These are phyloP conservation scores for Elegia similella DNA, from an alignment of 2,888 invertebrate genomes.

Conservation along the genomic window DNA sequence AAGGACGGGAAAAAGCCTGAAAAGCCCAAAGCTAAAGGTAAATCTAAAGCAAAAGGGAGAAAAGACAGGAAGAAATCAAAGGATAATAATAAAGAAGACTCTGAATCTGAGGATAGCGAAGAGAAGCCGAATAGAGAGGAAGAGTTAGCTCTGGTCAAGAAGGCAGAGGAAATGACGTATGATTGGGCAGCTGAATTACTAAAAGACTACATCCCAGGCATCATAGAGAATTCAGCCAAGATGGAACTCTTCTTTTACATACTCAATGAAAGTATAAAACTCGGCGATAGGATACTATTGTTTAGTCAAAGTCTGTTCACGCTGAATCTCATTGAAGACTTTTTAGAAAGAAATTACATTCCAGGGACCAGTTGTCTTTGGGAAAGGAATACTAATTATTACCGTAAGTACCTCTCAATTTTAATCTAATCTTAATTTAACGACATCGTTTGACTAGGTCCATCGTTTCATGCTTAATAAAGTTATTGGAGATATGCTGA, in stretches of 20 bases:
- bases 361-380: slow-evolving; percentile 88
- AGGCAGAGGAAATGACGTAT: slow-evolving; percentile 92
- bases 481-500: no score
- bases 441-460: slow-evolving; percentile 15
- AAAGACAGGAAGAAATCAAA: slow-evolving; percentile 74
- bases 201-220: slow-evolving; percentile 93
- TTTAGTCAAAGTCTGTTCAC: slow-evolving; percentile 98
- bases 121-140: slow-evolving; percentile 83
- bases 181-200: slow-evolving; percentile 93
- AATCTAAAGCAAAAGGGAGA: slow-evolving; percentile 65
- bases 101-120: slow-evolving; percentile 78
- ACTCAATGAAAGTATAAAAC: slow-evolving; percentile 91
- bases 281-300: slow-evolving; percentile 94
- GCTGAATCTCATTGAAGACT: slow-evolving; percentile 96
- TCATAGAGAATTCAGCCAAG: slow-evolving; percentile 96
- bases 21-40: slow-evolving; percentile 58
- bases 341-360: slow-evolving; percentile 87
- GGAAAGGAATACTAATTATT: slow-evolving; percentile 94
- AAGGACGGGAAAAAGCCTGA: slow-evolving; percentile 59
- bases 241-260: slow-evolving; percentile 96
- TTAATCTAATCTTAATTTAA: neutral
- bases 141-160: slow-evolving; percentile 80
- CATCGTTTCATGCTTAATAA: no score
- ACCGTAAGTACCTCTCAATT: slow-evolving; percentile 85
- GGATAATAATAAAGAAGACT: slow-evolving; percentile 74